phyloP scores from a whole-genome alignment of 2,113 vertebrate species.

The Connochaetes taurinus region DNA sequence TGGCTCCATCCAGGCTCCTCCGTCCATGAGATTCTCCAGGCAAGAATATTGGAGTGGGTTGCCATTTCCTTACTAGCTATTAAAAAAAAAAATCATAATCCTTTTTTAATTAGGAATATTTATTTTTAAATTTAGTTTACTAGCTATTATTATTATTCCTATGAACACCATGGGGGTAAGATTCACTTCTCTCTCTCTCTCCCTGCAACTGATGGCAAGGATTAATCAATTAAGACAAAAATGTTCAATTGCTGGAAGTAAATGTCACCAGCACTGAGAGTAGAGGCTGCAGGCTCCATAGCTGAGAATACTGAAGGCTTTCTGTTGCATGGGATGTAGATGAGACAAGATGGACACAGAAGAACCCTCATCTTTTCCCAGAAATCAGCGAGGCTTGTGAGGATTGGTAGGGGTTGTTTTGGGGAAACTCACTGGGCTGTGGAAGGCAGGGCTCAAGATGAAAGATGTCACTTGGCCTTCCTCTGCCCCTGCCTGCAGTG shows the following conservation, averaged over 20 bases:
- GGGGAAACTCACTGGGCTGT: fast-evolving
- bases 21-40: too few species aligned
- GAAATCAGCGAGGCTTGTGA: fast-evolving
- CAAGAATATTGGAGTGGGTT: too few species aligned
- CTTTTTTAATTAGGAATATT: background rate
- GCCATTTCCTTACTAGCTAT: background rate
- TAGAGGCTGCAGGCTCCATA: fast-evolving
- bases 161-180: background rate
- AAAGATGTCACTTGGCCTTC: background rate
- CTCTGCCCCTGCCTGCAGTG: background rate
- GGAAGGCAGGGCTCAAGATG: background rate
- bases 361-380: background rate
- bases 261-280: fast-evolving
- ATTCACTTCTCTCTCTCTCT: background rate
- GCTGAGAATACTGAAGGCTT: fast-evolving
- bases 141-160: background rate
- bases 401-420: fast-evolving
- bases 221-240: background rate
- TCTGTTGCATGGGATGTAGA: fast-evolving
- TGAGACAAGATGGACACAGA: fast-evolving
- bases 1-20: too few species aligned
- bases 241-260: background rate
- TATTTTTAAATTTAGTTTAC: background rate
- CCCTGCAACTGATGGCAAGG: background rate
- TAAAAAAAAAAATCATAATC: background rate